phyloP scores from a whole-genome alignment of 2,888 invertebrate genomes.

The Uropetala carovei region DNA sequence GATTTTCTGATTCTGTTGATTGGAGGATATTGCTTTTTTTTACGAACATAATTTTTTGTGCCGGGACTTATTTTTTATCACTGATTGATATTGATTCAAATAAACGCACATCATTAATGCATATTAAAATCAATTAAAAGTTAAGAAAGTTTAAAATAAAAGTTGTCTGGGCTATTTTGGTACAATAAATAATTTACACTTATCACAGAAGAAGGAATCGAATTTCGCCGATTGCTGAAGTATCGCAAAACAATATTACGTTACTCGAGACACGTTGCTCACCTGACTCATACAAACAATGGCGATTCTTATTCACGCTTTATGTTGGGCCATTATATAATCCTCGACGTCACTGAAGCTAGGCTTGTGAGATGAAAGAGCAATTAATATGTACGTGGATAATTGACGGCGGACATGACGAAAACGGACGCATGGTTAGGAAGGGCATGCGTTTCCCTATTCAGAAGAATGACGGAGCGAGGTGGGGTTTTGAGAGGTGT shows the following conservation, averaged over 20 bases:
- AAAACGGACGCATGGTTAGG: not conserved
- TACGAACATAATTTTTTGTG: too few species aligned
- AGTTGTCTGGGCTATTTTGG: too few species aligned
- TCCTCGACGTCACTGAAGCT: not conserved
- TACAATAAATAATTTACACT: not conserved
- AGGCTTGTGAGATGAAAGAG: not conserved
- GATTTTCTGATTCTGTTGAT: too few species aligned
- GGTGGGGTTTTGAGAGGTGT: not conserved
- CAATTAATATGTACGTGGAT: slow-evolving; percentile 6
- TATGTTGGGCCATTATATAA: not conserved
- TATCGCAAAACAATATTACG: not conserved
- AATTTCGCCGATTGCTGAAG: not conserved
- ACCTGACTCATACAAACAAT: not conserved
- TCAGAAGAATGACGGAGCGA: not conserved
- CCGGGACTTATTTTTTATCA: too few species aligned
- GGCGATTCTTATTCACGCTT: not conserved
- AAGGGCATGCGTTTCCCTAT: not conserved
- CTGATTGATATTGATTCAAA: too few species aligned
- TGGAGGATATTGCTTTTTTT: too few species aligned
- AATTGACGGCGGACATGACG: not conserved
- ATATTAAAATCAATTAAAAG: too few species aligned
- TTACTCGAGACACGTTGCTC: not conserved
- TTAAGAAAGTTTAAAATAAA: too few species aligned
- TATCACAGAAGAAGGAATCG: not conserved
- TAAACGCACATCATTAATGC: too few species aligned